These are phyloP conservation scores for Lepus americanus DNA, from an alignment of 2,113 vertebrate genomes.

Conservation along the genomic window DNA sequence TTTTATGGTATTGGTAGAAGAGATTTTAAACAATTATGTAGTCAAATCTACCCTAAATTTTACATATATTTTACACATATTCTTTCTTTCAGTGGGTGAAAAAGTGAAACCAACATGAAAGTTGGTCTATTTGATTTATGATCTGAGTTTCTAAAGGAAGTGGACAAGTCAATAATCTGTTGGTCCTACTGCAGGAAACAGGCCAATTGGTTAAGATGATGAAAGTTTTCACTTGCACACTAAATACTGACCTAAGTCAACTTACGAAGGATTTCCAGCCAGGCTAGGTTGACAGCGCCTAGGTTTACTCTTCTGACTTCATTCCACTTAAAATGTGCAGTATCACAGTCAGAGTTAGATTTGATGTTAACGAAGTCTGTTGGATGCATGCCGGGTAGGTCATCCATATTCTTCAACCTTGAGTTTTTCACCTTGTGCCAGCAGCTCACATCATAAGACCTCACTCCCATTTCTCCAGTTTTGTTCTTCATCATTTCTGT, in stretches of 20 bases:
- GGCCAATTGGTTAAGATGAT: not conserved
- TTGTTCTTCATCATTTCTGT: slow-evolving; percentile 12
- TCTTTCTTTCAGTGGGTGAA: slow-evolving; percentile 51
- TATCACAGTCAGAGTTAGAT: not conserved
- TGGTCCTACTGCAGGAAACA: not conserved
- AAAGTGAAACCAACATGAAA: slow-evolving; percentile 34
- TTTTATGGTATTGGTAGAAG: slow-evolving; percentile 32
- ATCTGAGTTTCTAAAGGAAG: slow-evolving; percentile 55
- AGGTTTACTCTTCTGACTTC: not conserved
- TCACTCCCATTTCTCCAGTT: not conserved
- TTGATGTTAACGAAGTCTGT: not conserved
- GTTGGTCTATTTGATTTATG: not conserved
- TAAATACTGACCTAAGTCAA: slow-evolving; percentile 50
- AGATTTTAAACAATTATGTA: slow-evolving; percentile 36
- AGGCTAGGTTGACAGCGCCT: not conserved
- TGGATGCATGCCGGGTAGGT: not conserved
- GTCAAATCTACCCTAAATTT: slow-evolving; percentile 40
- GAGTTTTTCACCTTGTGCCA: not conserved
- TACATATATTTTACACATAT: not conserved
- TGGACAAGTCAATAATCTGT: not conserved
- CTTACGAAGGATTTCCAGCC: slow-evolving; percentile 55
- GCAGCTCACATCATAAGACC: not conserved
- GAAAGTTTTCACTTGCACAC: slow-evolving; percentile 39
- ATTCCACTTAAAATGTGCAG: not conserved
- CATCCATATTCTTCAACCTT: not conserved